Conservation (phyloP, 2,888 invertebrate genomes). For the Epirrhoe tristata region DNA sequence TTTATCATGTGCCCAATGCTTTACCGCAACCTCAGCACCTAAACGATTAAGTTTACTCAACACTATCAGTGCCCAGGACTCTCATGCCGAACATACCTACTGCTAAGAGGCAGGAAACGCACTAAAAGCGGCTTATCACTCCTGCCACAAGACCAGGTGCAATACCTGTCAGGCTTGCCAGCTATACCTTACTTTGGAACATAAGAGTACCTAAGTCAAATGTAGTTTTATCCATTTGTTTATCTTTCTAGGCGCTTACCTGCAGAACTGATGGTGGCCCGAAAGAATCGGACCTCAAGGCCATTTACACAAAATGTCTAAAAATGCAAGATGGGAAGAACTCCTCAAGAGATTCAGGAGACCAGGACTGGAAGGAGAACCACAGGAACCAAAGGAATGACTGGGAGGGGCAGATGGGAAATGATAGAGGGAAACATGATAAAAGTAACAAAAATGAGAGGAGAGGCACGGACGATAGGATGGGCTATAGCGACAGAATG, state of each 20-base stretch:
- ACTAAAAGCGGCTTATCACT: too few relatives aligned
- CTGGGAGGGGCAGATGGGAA: slow-evolving; percentile 51
- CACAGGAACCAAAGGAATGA: slow-evolving; percentile 55
- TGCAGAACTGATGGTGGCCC: slow-evolving; percentile 86
- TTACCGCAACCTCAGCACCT: background rate
- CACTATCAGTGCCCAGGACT: too few relatives aligned
- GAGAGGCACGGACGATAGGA: slow-evolving; percentile 46
- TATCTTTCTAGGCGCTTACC: slow-evolving; percentile 69
- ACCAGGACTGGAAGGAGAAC: slow-evolving; percentile 64
- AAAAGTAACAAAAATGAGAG: slow-evolving; percentile 51
- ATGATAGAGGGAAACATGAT: slow-evolving; percentile 46
- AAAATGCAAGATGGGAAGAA: slow-evolving; percentile 72
- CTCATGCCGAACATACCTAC: too few relatives aligned
- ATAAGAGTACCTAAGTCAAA: too few relatives aligned
- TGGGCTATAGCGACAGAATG: slow-evolving; percentile 44
- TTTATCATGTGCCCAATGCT: background rate
- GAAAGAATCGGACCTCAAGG: slow-evolving; percentile 85
- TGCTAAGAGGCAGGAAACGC: too few relatives aligned
- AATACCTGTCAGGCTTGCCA: too few relatives aligned
- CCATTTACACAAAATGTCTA: slow-evolving; percentile 84
- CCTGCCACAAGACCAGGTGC: too few relatives aligned
- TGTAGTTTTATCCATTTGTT: too few relatives aligned
- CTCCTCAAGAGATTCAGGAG: slow-evolving; percentile 53
- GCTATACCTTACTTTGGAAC: too few relatives aligned
- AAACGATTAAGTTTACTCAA: too few relatives aligned